These are phyloP conservation scores for Blastobasis lacticolella DNA, from an alignment of 2,888 invertebrate species.

Conservation along the genomic window DNA sequence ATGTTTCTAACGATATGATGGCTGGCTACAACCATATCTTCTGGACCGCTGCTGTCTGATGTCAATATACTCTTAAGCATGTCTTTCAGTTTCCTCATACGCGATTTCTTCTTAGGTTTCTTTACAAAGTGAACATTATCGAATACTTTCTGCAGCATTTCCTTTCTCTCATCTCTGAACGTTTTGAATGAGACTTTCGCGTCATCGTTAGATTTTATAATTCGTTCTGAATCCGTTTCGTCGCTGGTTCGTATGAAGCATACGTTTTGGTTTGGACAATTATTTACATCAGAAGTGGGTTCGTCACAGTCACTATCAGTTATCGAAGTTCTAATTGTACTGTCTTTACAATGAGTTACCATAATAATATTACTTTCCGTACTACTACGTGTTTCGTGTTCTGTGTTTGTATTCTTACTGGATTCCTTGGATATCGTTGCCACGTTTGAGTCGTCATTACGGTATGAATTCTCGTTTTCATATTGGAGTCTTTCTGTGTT, in stretches of 20 bases:
- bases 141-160: slow-evolving; percentile 37
- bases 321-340: too few species aligned
- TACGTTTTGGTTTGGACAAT: too few species aligned
- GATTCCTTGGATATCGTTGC: too few species aligned
- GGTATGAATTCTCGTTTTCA: too few species aligned
- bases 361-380: too few species aligned
- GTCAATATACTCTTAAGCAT: slow-evolving; percentile 41
- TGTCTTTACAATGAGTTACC: too few species aligned
- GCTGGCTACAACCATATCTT: slow-evolving; percentile 20
- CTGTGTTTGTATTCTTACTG: too few species aligned
- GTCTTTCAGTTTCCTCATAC: slow-evolving; percentile 29
- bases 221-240: not conserved
- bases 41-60: slow-evolving; percentile 38
- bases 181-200: not conserved
- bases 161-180: slow-evolving; percentile 31
- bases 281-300: too few species aligned
- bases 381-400: too few species aligned
- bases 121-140: slow-evolving; percentile 27
- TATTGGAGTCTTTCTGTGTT: too few species aligned
- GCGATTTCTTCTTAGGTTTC: slow-evolving; percentile 29
- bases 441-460: too few species aligned
- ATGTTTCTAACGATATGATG: slow-evolving; percentile 32
- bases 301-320: too few species aligned
- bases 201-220: not conserved
- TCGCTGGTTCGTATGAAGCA: slow-evolving; percentile 13